phyloP scores from a whole-genome alignment of 2,113 vertebrate species.

The Scytalopus superciliaris region DNA sequence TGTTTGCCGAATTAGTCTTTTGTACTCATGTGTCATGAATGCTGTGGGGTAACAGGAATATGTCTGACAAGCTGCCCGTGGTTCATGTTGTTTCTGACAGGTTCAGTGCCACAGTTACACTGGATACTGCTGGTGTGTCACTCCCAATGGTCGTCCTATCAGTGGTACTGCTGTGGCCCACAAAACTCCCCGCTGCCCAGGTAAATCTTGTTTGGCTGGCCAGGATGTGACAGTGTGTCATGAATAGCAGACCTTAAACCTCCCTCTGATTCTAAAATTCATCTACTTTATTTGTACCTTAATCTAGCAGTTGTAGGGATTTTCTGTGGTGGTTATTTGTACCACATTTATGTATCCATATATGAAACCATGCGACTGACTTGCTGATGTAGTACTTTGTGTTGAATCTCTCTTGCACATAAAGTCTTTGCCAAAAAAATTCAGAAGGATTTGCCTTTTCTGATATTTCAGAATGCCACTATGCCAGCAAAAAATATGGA shows the following conservation, averaged over 20 bases:
- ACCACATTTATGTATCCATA: background rate
- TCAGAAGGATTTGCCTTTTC: background rate
- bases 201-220: slow-evolving; percentile 65
- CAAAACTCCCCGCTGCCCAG: slow-evolving; percentile 95
- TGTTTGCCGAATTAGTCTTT: background rate
- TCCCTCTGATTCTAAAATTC: background rate
- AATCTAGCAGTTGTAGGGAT: background rate
- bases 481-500: background rate
- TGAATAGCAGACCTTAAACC: background rate
- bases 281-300: background rate
- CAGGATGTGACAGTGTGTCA: background rate
- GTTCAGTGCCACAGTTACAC: slow-evolving; percentile 98
- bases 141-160: slow-evolving; percentile 90
- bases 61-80: background rate
- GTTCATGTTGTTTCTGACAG: slow-evolving; percentile 65
- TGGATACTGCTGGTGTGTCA: slow-evolving; percentile 98
- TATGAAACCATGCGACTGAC: background rate
- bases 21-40: background rate
- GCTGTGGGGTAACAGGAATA: background rate
- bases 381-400: background rate
- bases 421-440: background rate
- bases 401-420: background rate
- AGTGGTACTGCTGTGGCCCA: slow-evolving; percentile 95
- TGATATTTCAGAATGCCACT: background rate
- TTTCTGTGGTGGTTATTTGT: background rate